A percentile compares a stretch with the other conserved stretches of the same genome.
phyloP scores from a whole-genome alignment of 2,113 vertebrate genomes.

The Halcyon malimbica region DNA sequence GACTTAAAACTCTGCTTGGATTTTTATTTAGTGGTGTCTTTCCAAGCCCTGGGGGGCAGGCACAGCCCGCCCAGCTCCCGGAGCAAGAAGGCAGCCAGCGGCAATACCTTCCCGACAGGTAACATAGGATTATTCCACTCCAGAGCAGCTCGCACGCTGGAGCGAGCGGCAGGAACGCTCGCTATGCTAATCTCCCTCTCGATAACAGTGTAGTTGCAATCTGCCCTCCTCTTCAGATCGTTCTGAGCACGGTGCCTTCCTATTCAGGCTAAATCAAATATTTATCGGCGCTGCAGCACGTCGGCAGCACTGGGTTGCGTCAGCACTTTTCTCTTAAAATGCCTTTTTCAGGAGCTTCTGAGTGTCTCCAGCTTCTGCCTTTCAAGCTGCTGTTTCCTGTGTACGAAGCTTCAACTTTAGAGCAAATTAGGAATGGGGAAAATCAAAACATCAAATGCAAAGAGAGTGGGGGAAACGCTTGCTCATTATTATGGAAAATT shows the following conservation, averaged over 20 bases:
- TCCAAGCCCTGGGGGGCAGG: background rate
- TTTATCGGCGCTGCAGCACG: background rate
- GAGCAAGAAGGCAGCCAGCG: background rate
- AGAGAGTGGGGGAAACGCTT: background rate
- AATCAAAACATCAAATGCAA: background rate
- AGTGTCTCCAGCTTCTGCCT: background rate
- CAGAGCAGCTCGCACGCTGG: background rate
- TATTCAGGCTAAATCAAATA: conserved; percentile 3
- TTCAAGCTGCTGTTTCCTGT: background rate
- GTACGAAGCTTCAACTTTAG: background rate
- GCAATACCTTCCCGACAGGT: background rate
- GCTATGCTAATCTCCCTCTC: background rate
- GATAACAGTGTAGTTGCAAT: accelerated
- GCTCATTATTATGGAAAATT: background rate
- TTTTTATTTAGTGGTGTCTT: background rate
- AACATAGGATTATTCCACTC: background rate
- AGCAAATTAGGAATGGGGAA: background rate
- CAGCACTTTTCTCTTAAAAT: background rate
- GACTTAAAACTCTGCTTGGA: accelerated
- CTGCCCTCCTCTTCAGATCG: background rate
- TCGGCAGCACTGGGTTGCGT: background rate
- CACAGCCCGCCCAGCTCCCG: accelerated
- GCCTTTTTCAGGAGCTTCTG: background rate
- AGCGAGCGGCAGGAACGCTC: background rate
- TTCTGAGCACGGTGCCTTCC: background rate